Base-by-base conservation (phyloP, 2,113 vertebrate genomes). In the Hymenochirus boettgeri region DNA sequence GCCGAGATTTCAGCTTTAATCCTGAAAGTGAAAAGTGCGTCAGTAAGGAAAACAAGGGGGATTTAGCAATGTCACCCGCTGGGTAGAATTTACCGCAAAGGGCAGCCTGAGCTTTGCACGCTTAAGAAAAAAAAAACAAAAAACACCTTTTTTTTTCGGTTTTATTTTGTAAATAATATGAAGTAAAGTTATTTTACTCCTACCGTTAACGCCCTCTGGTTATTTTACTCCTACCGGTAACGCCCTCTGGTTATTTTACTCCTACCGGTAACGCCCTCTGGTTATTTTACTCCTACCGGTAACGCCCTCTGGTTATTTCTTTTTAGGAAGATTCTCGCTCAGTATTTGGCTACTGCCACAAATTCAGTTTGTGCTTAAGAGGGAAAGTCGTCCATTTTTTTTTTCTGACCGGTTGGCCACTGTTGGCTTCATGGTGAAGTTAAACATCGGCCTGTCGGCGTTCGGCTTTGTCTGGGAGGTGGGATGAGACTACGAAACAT, bases 1-100 rank as follows among this genome's bases (percentile, higher is more conserved):
- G 75, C 79, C 81, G 85, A 82, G 80, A 85, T 82, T 83, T 79
- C 75, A 15, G 46, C 71, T 62, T n/a, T 76, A 77, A 72, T 78
- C 75, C 73, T 79, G 27, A 9, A 11, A 33, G 31, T 7, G 7
- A 4, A 27, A 62, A 24, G 60, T 29, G 24, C 52, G 18, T 29
- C 39, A 56, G 72, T 31, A 42, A 42, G 17, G 45, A 47, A 33
- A 33, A 47, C n/a, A n/a, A 12, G n/a, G 21, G 3, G 7, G 1
- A 22, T 22, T 5, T 47, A 11, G 45, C 45, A 3, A 21, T 18
- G 45, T 8, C 7, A 47, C 45, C 5, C n/a, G 45, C 19, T 2
- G n/a, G 45, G 5, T 6, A 51, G 6, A 31, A 37, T 35, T 53
- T 21, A 50, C 51, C 2, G 5, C n/a, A 1, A 18, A 26, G 61